Percentiles rank a stretch among this genome's conserved stretches.
These are phyloP conservation scores for Sternarchorhynchus goeldii DNA, from an alignment of 2,797 vertebrate genomes.

Conservation along the genomic window DNA sequence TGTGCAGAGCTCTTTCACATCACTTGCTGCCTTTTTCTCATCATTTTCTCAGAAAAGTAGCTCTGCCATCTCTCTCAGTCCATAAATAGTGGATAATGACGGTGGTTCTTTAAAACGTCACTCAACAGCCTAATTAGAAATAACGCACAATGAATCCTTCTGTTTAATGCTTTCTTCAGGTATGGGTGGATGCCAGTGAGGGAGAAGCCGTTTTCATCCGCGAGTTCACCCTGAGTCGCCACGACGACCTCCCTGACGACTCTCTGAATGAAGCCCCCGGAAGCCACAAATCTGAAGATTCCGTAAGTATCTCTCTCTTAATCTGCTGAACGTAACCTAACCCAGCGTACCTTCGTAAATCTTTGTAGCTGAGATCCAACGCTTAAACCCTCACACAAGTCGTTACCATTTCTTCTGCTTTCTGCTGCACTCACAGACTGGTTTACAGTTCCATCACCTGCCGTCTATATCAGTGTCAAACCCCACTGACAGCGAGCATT, in stretches of 20 bases:
- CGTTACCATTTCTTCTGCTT: not conserved
- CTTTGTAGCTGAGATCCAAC: not conserved
- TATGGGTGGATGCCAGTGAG: constrained; percentile 77
- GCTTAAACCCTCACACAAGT: not conserved
- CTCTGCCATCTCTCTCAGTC: not conserved
- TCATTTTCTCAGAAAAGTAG: not conserved
- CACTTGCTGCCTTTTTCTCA: not conserved
- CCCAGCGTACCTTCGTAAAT: too few relatives aligned
- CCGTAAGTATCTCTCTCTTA: constrained; percentile 68
- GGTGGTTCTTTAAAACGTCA: not conserved
- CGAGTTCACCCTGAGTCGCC: constrained; percentile 90
- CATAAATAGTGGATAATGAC: not conserved
- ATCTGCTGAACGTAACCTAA: too few relatives aligned
- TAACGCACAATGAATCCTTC: not conserved
- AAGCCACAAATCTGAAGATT: constrained; percentile 85
- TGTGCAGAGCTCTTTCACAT: not conserved
- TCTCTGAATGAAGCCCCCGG: constrained; percentile 78
- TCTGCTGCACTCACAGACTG: not conserved
- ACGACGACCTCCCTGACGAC: constrained; percentile 88
- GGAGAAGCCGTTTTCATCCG: constrained; percentile 88
- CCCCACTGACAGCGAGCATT: not conserved
- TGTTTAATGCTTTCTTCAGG: constrained; percentile 72
- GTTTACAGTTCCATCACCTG: not conserved
- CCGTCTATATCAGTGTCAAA: not conserved
- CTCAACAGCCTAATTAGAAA: not conserved